phyloP scores from a whole-genome alignment of 2,113 vertebrate genomes.

The Danionella cerebrum region DNA sequence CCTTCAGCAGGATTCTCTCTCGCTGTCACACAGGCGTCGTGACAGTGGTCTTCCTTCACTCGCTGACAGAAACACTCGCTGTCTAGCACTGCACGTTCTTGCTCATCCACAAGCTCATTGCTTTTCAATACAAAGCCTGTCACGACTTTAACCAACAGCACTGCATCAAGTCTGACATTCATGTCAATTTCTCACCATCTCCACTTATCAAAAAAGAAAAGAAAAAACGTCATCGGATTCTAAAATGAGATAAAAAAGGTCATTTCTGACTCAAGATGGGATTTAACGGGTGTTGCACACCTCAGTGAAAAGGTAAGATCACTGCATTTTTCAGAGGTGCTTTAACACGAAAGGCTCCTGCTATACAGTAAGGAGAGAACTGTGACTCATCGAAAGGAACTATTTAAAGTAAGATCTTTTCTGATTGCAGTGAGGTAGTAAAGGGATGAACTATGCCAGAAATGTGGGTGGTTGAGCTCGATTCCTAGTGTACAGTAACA shows the following conservation, averaged over 20 bases:
- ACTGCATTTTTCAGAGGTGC: background rate
- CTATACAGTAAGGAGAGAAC: background rate
- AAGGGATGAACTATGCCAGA: background rate
- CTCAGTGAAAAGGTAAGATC: background rate
- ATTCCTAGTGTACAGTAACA: background rate
- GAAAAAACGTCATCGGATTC: background rate
- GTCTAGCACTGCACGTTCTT: background rate
- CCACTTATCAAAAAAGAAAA: no score
- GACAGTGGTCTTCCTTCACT: slow-evolving; percentile 44
- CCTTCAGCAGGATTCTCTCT: slow-evolving; percentile 42
- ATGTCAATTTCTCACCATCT: background rate
- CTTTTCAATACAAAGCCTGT: background rate
- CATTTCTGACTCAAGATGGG: background rate
- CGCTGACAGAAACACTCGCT: slow-evolving; percentile 42
- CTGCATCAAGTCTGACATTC: background rate
- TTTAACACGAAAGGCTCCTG: background rate
- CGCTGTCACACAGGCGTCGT: slow-evolving; percentile 41
- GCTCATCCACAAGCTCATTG: background rate
- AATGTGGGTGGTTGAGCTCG: background rate
- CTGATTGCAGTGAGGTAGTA: background rate
- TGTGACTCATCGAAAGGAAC: background rate
- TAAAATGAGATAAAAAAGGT: slow-evolving; percentile 7
- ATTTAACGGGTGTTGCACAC: background rate
- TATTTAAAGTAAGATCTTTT: background rate
- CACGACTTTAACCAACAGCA: slow-evolving; percentile 31